Evolutionary conservation across 2,113 vertebrate species (phyloP).

Genomic region (Rafetus swinhoei): DNA sequence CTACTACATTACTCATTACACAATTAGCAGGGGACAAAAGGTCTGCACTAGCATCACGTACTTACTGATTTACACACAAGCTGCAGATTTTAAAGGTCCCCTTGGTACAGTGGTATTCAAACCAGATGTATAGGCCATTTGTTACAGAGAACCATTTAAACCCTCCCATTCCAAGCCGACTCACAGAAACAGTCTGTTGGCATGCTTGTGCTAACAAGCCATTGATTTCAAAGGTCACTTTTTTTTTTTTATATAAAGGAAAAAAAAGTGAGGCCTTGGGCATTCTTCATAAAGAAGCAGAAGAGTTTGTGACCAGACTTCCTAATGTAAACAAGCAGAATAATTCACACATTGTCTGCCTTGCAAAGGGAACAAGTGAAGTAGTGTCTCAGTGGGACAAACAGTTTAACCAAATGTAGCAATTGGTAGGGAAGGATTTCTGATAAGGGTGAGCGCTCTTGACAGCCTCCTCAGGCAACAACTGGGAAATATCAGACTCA

Average conservation of each 20-base stretch:
- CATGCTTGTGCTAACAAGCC: conserved; percentile 27
- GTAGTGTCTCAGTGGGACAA: not conserved
- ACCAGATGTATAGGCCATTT: not conserved
- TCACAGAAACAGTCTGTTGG: not conserved
- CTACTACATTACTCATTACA: not conserved
- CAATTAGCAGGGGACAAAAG: not conserved
- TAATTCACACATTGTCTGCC: not conserved
- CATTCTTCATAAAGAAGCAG: not conserved
- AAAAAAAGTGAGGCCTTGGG: not conserved
- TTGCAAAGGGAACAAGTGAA: not conserved
- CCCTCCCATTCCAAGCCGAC: conserved; percentile 65
- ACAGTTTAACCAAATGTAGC: not conserved
- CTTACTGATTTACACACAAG: not conserved
- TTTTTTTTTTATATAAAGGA: not conserved
- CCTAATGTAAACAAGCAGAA: not conserved
- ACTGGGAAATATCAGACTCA: not conserved
- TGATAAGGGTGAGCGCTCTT: not conserved
- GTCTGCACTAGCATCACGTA: not conserved
- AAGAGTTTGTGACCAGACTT: not conserved
- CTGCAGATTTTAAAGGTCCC: fast-evolving
- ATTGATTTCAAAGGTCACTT: conserved; percentile 60
- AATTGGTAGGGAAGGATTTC: not conserved
- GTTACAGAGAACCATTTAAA: conserved; percentile 11
- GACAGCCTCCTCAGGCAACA: conserved; percentile 12
- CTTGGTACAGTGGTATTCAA: not conserved